Evolutionary conservation across 1,140 invertebrate species (phyloP), one percentile per base, ranked within the genome.

Genomic region (Zaprionus davidi): DNA sequence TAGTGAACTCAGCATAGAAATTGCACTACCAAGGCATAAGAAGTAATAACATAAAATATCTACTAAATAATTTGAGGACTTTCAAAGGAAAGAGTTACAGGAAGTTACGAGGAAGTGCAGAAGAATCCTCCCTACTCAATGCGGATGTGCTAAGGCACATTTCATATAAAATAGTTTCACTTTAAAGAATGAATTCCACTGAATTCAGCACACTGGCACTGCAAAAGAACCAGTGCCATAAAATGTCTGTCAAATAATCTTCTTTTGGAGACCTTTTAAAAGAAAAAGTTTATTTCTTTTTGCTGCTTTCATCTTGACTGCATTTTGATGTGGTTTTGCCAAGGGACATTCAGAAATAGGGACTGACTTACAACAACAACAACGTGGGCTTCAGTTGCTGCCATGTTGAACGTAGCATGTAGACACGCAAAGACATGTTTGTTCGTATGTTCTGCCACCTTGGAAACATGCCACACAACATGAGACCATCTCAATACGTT

Each of bases 381-480:
- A 28, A 5, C 12, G 17, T 53, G 20, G 20, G 41, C 34, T 64
- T 15, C 15, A 68, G 57, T 49, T 57, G 60, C 41, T 70, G 67
- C 34, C 46, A 53, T 17, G 56, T 58, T 41, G 28, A 15, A 28
- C 13, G 41, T 34, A 34, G 31, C 31, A 31, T 31, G 28, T 7
- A n/a, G 49, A 60, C 44, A 56, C 36, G 34, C 11, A 57, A 72
- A 76, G 46, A 67, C 22, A 57, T 76, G 70, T 73, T 38, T 67
- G 15, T 53, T 60, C 58, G 56, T 17, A 51, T 71, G 63, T 73
- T 57, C 67, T 77, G n/a, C 58, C 71, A 77, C 70, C 73, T 76
- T 20, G 38, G 66, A 66, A 69, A 74, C 78, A 66, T 73, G 70
- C 78, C 78, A 79, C 75, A 79, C 70, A 79, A 79, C 70, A 74